phyloP scores from a whole-genome alignment of 2,888 invertebrate genomes.

The Lochmaea crataegi region DNA sequence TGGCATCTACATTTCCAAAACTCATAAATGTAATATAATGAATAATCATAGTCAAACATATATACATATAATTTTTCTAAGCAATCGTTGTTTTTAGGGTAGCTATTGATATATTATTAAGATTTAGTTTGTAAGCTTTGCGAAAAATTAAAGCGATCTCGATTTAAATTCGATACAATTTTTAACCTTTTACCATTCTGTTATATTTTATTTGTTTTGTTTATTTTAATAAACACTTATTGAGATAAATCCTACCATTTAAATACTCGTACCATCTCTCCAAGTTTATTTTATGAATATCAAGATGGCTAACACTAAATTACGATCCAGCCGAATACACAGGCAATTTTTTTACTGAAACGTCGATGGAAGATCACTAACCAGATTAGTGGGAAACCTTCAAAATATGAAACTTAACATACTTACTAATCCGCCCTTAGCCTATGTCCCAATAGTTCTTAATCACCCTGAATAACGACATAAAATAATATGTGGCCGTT shows the following conservation, averaged over 20 bases:
- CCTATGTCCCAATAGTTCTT: too few species aligned
- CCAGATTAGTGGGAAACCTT: too few species aligned
- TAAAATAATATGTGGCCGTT: too few species aligned
- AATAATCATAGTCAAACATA: conserved; percentile 64
- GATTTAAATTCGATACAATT: conserved; percentile 60
- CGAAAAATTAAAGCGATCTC: conserved; percentile 65
- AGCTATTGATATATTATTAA: conserved; percentile 66
- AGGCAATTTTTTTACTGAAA: too few species aligned
- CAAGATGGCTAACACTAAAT: not conserved
- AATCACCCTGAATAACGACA: too few species aligned
- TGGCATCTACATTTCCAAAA: conserved; percentile 61
- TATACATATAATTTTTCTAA: conserved; percentile 68
- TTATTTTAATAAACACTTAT: conserved; percentile 51
- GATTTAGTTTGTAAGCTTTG: conserved; percentile 66
- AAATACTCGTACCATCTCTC: conserved; percentile 18
- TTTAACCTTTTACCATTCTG: conserved; percentile 57
- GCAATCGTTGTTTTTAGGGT: conserved; percentile 67
- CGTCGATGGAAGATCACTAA: too few species aligned
- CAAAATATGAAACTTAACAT: too few species aligned
- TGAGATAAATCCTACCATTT: conserved; percentile 13
- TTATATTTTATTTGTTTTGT: conserved; percentile 54
- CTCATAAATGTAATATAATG: conserved; percentile 62
- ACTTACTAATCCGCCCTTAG: too few species aligned
- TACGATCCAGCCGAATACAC: too few species aligned
- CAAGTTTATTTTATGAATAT: not conserved